phyloP scores from a whole-genome alignment of 2,113 vertebrate genomes.

The Cranoglanis bouderius region DNA sequence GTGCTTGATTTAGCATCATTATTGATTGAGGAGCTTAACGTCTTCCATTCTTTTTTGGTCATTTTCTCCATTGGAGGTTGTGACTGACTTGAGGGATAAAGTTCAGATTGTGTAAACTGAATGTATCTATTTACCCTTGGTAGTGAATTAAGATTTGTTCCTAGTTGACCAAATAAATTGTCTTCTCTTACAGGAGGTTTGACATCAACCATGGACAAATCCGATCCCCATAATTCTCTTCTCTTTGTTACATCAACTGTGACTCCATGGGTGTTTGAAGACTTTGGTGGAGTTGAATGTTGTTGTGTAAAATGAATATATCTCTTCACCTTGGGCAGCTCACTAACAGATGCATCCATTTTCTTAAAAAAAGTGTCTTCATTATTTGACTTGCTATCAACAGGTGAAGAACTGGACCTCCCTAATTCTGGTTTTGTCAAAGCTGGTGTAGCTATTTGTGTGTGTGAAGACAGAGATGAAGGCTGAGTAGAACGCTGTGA shows the following conservation, averaged over 20 bases:
- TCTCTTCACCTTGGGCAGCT: constrained; percentile 36
- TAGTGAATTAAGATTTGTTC: not conserved
- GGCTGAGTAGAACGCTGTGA: not conserved
- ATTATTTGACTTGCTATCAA: constrained; percentile 2
- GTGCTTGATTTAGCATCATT: not conserved
- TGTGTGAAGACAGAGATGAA: not conserved
- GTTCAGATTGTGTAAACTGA: constrained; percentile 25
- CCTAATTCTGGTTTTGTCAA: not conserved
- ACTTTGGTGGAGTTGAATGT: not conserved
- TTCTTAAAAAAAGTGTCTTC: not conserved
- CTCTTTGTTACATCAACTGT: not conserved
- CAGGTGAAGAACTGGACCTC: constrained; percentile 20
- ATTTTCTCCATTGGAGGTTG: not conserved
- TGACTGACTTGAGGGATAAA: not conserved
- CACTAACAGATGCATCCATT: constrained; percentile 26
- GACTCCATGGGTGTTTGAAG: not conserved
- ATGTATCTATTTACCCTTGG: constrained; percentile 40
- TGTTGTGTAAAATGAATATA: constrained; percentile 36
- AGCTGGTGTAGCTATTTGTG: not conserved
- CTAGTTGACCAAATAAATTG: not conserved
- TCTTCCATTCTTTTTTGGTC: not conserved
- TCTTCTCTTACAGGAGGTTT: not conserved
- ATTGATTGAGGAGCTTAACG: not conserved
- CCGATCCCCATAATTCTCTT: not conserved
- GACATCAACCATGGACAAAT: not conserved